A percentile compares a stretch with the other conserved stretches of the same genome.
phyloP scores from a whole-genome alignment of 2,797 vertebrate genomes.

The Hapalemur alaotrensis region DNA sequence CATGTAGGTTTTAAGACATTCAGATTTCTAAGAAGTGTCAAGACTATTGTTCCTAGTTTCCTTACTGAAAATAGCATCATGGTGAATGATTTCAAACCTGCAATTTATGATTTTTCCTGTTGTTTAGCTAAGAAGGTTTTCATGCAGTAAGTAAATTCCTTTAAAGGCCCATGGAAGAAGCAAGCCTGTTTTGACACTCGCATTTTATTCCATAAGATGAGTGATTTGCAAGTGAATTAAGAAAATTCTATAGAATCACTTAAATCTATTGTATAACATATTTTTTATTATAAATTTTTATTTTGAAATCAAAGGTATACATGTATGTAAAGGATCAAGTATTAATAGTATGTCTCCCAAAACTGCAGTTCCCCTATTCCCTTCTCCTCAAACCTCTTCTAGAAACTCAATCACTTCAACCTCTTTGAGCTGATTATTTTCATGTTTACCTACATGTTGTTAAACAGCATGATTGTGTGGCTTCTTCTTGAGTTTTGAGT shows the following conservation, averaged over 20 bases:
- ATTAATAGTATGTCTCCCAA: too few species aligned
- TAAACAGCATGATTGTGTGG: too few species aligned
- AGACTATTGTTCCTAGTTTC: not conserved
- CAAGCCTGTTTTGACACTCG: not conserved
- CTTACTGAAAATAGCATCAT: conserved; percentile 23
- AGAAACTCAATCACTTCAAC: too few species aligned
- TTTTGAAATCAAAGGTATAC: too few species aligned
- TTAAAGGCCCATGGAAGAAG: not conserved
- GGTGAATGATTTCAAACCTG: conserved; percentile 45
- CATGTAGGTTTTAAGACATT: conserved; percentile 43
- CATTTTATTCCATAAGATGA: conserved; percentile 41
- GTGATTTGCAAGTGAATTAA: conserved; percentile 58
- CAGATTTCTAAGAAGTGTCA: conserved; percentile 12
- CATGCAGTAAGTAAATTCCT: not conserved
- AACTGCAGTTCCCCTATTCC: too few species aligned
- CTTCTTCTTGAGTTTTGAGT: too few species aligned
- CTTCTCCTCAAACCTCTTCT: too few species aligned
- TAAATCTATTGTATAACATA: conserved; percentile 39
- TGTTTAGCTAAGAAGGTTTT: conserved; percentile 41
- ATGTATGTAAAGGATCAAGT: too few species aligned
- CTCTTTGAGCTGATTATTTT: too few species aligned
- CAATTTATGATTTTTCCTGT: conserved; percentile 1
- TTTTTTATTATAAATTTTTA: too few species aligned
- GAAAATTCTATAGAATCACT: conserved; percentile 28
- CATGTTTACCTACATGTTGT: too few species aligned